A percentile compares a stretch with the other conserved stretches of the same genome.
phyloP scores from a whole-genome alignment of 2,113 vertebrate genomes.

The Ptyas mucosa region DNA sequence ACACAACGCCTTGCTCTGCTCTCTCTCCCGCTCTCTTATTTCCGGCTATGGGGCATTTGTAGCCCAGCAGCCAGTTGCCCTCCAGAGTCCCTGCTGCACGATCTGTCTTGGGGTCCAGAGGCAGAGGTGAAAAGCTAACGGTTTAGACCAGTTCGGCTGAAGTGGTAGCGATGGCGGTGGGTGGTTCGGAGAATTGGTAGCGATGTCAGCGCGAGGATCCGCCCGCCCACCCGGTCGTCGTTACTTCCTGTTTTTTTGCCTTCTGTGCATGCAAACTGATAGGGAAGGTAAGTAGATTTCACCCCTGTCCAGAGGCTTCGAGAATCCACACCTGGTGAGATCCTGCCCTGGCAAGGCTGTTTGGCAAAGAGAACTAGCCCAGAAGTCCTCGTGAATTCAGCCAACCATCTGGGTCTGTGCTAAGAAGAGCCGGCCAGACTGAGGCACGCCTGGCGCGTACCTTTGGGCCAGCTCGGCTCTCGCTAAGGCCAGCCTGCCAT shows the following conservation, averaged over 20 bases:
- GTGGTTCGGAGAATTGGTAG: too few species aligned
- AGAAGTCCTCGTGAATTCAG: background rate
- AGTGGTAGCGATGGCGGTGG: too few species aligned
- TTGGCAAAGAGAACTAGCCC: background rate
- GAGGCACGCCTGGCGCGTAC: constrained; percentile 23
- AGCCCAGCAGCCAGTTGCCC: rapidly evolving
- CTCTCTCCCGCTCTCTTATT: background rate
- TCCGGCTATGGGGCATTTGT: too few species aligned
- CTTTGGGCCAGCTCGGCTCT: constrained; percentile 51
- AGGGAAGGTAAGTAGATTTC: too few species aligned
- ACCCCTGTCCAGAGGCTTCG: background rate
- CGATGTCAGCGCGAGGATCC: too few species aligned
- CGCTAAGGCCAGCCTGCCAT: constrained; percentile 50
- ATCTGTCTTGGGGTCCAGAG: background rate
- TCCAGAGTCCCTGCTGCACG: background rate
- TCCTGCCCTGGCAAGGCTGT: background rate
- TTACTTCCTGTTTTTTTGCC: too few species aligned
- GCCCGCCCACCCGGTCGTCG: too few species aligned
- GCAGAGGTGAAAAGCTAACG: too few species aligned
- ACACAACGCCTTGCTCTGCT: background rate
- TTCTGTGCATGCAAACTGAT: too few species aligned
- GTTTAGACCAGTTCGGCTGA: too few species aligned
- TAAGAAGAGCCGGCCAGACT: background rate
- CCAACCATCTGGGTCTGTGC: background rate
- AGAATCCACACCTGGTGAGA: background rate